Evolutionary conservation across 2,113 vertebrate species (phyloP), one percentile per base, ranked within the genome.

Genomic region (Isurus oxyrinchus): DNA sequence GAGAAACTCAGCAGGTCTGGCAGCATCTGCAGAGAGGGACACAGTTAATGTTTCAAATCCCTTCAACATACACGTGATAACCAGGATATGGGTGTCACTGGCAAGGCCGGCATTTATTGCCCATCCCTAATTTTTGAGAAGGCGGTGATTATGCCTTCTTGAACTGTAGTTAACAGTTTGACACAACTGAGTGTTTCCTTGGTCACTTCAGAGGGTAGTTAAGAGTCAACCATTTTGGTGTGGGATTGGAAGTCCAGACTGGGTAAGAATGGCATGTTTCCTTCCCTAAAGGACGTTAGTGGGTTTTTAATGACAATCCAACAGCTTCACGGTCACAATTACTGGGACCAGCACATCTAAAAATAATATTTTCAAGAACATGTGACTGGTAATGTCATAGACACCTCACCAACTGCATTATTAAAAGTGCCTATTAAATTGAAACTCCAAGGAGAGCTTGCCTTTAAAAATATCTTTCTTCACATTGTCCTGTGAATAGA

Each of bases 381-480:
- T 63, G 13, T 23, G 16, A 63, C 16, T 94, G 90, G 16, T 16
- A 94, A 94, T 94, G 90, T 94, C 90, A 21, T 35, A n/a, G 59
- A 3, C 59, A 40, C n/a, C 90, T 63, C 35, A 3, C 49, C 25
- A 3, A 0, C 87, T 94, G n/a, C 90, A 40, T 63, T 63, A 94
- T 40, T 21, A 94, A 40, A 63, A 5, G 59, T n/a, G 16, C 59
- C 63, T 63, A 63, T 94, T 94, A 94, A 94, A 66, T 40, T 94
- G 57, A 40, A 63, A 63, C 59, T 40, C 35, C 27, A 6, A 94
- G 35, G 90, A 94, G 59, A 94, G 16, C 16, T 59, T 94, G 90
- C 90, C 90, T 63, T 63, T 94, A 63, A 94, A 91, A 94, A 94
- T 94, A 63, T 63, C 59, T 23, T n/a, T 63, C 4, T 59, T 57